A percentile compares a stretch with the other conserved stretches of the same genome.
Evolutionary conservation across 2,797 vertebrate genomes (phyloP).

Genomic region (Potorous gilbertii): DNA sequence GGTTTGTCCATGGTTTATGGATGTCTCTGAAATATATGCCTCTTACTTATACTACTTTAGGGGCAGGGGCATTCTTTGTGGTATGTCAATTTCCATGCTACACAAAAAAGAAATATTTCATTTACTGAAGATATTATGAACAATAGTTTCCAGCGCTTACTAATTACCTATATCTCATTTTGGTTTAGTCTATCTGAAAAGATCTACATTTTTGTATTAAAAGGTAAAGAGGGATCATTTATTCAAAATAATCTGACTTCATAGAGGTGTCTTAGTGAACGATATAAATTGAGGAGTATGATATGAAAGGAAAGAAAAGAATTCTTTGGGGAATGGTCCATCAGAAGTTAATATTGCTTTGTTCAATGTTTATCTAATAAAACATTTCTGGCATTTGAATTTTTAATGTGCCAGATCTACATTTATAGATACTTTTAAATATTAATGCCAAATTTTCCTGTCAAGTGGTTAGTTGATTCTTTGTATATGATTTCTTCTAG

Average conservation of each 20-base stretch:
- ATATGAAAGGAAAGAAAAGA: constrained; percentile 30
- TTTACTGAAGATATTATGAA: constrained; percentile 3
- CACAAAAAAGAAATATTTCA: neutral
- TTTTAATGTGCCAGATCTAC: constrained; percentile 56
- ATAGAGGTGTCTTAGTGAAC: neutral
- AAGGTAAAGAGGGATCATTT: constrained; percentile 57
- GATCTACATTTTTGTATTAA: constrained; percentile 24
- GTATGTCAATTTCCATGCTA: constrained; percentile 45
- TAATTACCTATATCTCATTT: constrained; percentile 21
- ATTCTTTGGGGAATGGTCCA: constrained; percentile 21
- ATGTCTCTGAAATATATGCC: constrained; percentile 55
- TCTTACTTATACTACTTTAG: constrained; percentile 39
- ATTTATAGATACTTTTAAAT: constrained; percentile 43
- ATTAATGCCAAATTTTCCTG: constrained; percentile 65
- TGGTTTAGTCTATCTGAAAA: neutral
- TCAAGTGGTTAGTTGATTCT: constrained; percentile 66
- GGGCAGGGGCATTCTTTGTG: constrained; percentile 29
- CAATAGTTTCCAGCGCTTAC: neutral
- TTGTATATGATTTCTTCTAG: constrained; percentile 58
- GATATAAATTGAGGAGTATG: neutral
- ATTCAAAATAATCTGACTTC: constrained; percentile 31
- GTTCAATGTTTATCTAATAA: constrained; percentile 58
- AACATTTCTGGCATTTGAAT: constrained; percentile 66
- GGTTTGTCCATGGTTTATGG: constrained; percentile 5
- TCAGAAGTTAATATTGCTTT: constrained; percentile 30